These are phyloP conservation scores for Cylas formicarius DNA, from an alignment of 1,140 invertebrate genomes.

Conservation along the genomic window DNA sequence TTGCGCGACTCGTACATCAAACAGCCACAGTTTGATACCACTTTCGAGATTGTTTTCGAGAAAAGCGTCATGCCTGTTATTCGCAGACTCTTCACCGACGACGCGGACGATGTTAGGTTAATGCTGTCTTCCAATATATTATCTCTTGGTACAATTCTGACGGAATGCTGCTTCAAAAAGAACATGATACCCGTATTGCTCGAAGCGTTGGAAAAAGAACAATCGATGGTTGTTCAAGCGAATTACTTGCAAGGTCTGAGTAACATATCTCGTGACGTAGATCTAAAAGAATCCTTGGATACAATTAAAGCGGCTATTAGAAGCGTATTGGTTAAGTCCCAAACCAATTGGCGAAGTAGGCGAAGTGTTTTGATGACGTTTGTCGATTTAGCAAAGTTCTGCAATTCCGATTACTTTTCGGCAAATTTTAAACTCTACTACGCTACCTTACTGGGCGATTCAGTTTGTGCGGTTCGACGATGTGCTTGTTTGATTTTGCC, in stretches of 20 bases:
- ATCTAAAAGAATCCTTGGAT: slow-evolving; percentile 21
- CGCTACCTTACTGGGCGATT: slow-evolving; percentile 30
- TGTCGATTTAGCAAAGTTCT: slow-evolving; percentile 31
- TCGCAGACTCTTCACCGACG: slow-evolving; percentile 24
- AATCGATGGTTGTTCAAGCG: slow-evolving; percentile 28
- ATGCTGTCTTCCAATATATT: slow-evolving; percentile 30
- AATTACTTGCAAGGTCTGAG: slow-evolving; percentile 33
- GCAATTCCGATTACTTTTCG: slow-evolving; percentile 32
- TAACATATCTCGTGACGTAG: slow-evolving; percentile 20
- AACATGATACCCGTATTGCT: slow-evolving; percentile 30
- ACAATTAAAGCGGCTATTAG: slow-evolving; percentile 26
- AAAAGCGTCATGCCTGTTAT: slow-evolving; percentile 32
- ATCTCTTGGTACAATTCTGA: slow-evolving; percentile 23
- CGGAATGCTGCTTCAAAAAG: slow-evolving; percentile 25
- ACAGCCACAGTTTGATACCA: slow-evolving; percentile 14
- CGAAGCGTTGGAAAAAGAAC: slow-evolving; percentile 27
- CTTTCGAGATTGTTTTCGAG: slow-evolving; percentile 29
- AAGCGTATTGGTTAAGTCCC: slow-evolving; percentile 27
- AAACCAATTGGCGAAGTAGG: slow-evolving; percentile 33
- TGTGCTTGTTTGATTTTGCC: slow-evolving; percentile 34
- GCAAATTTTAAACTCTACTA: slow-evolving; percentile 32
- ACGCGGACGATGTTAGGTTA: slow-evolving; percentile 26
- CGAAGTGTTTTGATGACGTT: slow-evolving; percentile 32
- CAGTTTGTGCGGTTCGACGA: slow-evolving; percentile 32
- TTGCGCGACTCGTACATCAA: slow-evolving; percentile 25